Percentiles rank a stretch among this genome's conserved stretches.
Conservation (phyloP, 2,797 vertebrate genomes). For the Cygnus olor region DNA sequence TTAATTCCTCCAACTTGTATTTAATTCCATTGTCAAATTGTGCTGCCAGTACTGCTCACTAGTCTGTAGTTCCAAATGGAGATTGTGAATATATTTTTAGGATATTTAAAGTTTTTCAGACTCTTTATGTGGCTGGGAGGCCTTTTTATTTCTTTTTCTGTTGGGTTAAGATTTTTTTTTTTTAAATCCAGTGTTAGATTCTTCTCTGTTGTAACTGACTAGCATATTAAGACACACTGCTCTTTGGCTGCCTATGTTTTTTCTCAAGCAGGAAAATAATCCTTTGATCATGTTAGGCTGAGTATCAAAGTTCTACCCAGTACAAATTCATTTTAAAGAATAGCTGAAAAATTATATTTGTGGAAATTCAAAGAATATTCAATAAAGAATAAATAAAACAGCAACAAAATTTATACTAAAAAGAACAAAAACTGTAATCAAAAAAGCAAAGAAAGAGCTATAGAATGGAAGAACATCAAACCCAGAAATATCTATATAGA, state of each 20-base stretch:
- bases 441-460: background rate
- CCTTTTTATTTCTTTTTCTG: background rate
- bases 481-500: background rate
- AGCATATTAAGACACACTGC: background rate
- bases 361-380: background rate
- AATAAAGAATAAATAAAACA: background rate
- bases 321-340: conserved; percentile 4
- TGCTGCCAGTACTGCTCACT: background rate
- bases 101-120: background rate
- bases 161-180: background rate
- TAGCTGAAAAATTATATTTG: background rate
- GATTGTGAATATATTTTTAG: background rate
- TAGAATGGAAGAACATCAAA: background rate
- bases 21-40: background rate
- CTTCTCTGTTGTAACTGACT: background rate
- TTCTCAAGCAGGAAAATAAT: background rate
- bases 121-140: background rate
- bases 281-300: background rate
- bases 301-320: background rate
- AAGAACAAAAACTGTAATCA: background rate
- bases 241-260: background rate
- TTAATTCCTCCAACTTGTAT: background rate
- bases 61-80: background rate
- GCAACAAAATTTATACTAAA: background rate
- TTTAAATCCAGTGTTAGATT: background rate